These are phyloP conservation scores for Hemicrepidius hirtus DNA, from an alignment of 2,888 invertebrate species.

Conservation along the genomic window DNA sequence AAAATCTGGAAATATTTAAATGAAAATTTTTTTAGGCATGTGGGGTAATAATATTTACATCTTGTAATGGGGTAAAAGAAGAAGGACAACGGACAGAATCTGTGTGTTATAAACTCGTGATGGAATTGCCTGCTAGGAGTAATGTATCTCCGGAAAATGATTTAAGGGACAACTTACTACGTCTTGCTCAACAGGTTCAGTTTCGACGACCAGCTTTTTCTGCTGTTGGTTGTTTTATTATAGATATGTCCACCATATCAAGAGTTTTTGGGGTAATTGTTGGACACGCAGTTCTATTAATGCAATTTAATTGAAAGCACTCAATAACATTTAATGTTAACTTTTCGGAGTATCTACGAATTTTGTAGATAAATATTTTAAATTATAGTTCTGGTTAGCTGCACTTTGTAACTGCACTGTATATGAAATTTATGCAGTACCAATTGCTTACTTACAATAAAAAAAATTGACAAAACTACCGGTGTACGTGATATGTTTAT, in stretches of 20 bases:
- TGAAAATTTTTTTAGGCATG: slow-evolving; percentile 23
- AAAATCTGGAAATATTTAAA: neutral
- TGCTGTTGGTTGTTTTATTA: slow-evolving; percentile 17
- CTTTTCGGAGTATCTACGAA: no score
- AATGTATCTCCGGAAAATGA: slow-evolving; percentile 12
- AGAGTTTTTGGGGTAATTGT: neutral
- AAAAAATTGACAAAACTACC: no score
- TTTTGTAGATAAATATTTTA: no score
- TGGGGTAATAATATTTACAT: slow-evolving; percentile 7
- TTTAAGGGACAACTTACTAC: slow-evolving; percentile 24
- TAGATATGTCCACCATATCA: slow-evolving; percentile 6
- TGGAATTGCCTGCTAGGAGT: slow-evolving; percentile 23
- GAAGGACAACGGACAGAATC: slow-evolving; percentile 16
- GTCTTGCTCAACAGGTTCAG: slow-evolving; percentile 28
- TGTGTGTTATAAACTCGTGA: slow-evolving; percentile 33
- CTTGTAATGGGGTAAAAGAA: slow-evolving; percentile 17
- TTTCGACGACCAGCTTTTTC: slow-evolving; percentile 29
- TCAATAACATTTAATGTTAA: no score
- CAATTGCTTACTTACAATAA: no score
- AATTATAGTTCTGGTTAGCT: no score
- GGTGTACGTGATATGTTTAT: no score
- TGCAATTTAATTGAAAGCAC: slow-evolving; percentile 30
- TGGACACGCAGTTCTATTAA: slow-evolving; percentile 4
- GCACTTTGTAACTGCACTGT: no score
- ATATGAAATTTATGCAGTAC: no score